A percentile compares a stretch with the other conserved stretches of the same genome.
phyloP scores from a whole-genome alignment of 2,797 vertebrate genomes.

The Malacoraja senta region DNA sequence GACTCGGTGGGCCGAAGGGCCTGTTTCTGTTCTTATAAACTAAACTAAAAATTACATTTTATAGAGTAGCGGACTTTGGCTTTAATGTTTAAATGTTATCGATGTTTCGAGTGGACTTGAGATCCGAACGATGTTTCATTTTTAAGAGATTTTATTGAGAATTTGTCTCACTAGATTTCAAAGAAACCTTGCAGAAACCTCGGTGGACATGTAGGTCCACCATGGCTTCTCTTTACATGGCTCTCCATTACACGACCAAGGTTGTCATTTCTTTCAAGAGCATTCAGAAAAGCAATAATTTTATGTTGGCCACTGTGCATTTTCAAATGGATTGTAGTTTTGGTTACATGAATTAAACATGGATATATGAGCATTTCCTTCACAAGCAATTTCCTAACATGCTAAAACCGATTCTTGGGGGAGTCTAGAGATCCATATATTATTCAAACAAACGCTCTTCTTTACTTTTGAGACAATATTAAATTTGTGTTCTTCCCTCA shows the following conservation, averaged over 20 bases:
- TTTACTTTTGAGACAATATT: not conserved
- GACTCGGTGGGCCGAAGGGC: too few species aligned
- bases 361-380: not conserved
- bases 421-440: not conserved
- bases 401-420: not conserved
- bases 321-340: not conserved
- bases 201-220: too few species aligned
- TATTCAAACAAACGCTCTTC: not conserved
- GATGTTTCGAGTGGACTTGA: not conserved
- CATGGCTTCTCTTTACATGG: not conserved
- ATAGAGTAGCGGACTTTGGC: not conserved
- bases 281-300: not conserved
- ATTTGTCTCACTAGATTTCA: not conserved
- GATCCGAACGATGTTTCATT: not conserved
- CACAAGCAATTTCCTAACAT: not conserved
- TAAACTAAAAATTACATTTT: too few species aligned
- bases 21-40: too few species aligned
- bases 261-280: not conserved
- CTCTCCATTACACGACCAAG: not conserved
- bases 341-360: conserved; percentile 14
- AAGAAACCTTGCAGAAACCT: not conserved
- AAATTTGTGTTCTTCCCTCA: not conserved
- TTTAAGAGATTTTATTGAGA: not conserved
- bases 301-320: not conserved
- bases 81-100: not conserved